Conservation (phyloP, 2,888 invertebrate genomes). For the Pachymerium ferrugineum region DNA sequence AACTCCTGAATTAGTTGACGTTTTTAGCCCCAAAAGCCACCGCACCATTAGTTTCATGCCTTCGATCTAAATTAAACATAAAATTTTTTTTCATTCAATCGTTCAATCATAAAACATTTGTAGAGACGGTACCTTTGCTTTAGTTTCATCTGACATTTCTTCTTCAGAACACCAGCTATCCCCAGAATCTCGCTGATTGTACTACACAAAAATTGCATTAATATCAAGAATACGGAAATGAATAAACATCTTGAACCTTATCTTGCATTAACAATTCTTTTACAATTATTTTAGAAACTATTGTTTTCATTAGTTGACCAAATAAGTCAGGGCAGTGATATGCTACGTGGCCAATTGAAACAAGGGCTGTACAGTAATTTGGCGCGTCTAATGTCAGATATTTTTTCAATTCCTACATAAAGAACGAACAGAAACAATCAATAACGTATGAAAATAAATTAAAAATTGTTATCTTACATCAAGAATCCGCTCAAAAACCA, state of each 20-base stretch:
- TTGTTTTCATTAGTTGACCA: constrained; percentile 83
- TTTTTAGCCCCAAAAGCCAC: constrained; percentile 86
- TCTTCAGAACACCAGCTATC: constrained; percentile 80
- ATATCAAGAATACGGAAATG: neutral
- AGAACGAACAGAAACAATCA: neutral
- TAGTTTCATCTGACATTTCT: constrained; percentile 79
- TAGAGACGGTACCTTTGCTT: constrained; percentile 57
- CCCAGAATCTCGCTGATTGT: constrained; percentile 49
- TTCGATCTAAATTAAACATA: constrained; percentile 55
- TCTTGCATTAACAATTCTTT: constrained; percentile 78
- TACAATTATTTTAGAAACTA: constrained; percentile 90
- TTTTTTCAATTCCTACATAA: constrained; percentile 43
- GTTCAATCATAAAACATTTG: constrained; percentile 21
- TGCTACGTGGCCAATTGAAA: constrained; percentile 90
- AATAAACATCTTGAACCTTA: constrained; percentile 43
- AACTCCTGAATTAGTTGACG: constrained; percentile 78
- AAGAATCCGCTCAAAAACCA: constrained; percentile 73
- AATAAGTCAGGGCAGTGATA: constrained; percentile 85
- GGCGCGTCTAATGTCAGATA: constrained; percentile 31
- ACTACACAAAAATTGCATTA: constrained; percentile 49
- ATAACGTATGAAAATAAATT: no score
- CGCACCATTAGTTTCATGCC: constrained; percentile 94
- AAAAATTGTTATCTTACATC: constrained; percentile 56
- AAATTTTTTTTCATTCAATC: constrained; percentile 26
- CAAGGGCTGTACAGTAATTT: constrained; percentile 87